Evolutionary conservation across 2,113 vertebrate genomes (phyloP).

Genomic region (Haemorhous mexicanus): DNA sequence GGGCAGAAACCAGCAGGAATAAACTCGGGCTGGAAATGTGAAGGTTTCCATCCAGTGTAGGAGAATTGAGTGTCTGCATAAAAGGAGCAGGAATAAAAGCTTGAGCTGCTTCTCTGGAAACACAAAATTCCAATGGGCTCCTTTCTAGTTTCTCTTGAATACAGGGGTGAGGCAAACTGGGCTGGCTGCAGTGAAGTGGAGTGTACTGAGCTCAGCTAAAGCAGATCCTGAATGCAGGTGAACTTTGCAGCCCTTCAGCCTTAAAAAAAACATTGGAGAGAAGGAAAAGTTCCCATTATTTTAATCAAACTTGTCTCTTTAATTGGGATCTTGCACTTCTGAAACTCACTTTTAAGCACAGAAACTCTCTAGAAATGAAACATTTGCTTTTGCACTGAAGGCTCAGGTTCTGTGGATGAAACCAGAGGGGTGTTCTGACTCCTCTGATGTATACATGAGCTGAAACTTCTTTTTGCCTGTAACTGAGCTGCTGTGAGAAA

Average conservation of each 20-base stretch:
- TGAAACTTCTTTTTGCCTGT: constrained; percentile 23
- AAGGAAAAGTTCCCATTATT: not conserved
- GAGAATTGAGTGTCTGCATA: not conserved
- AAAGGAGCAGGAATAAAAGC: not conserved
- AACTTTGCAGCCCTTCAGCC: not conserved
- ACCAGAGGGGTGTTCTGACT: not conserved
- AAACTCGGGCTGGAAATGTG: not conserved
- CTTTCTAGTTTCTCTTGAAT: not conserved
- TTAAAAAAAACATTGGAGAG: not conserved
- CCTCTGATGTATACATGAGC: not conserved
- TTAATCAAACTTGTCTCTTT: not conserved
- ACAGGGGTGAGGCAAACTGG: not conserved
- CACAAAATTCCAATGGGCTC: not conserved
- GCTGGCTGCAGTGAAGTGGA: not conserved
- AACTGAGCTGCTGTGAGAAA: not conserved
- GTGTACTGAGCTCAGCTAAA: not conserved
- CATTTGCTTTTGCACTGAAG: not conserved
- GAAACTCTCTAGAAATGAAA: not conserved
- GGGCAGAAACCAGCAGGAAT: constrained; percentile 1
- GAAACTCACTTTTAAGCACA: not conserved
- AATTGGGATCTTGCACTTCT: not conserved
- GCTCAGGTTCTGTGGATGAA: not conserved
- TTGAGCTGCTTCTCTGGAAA: not conserved
- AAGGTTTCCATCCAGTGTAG: not conserved
- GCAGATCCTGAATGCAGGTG: not conserved